Conservation (phyloP, 2,113 vertebrate genomes). For the Catagonus wagneri region DNA sequence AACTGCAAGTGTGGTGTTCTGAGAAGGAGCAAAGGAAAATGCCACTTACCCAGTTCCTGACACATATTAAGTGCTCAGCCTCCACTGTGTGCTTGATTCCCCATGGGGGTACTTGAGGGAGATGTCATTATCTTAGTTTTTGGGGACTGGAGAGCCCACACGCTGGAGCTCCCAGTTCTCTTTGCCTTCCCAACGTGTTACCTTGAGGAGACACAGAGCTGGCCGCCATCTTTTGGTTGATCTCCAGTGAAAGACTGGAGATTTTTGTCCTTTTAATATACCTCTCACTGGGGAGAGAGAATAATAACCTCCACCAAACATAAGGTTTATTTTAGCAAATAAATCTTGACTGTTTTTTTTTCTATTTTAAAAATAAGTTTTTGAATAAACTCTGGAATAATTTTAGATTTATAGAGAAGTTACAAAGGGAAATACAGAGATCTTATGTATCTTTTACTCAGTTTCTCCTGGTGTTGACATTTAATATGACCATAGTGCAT, state of each 20-base stretch:
- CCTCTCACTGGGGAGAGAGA: neutral
- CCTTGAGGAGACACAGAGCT: neutral
- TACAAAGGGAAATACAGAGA: neutral
- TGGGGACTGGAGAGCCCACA: neutral
- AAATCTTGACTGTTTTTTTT: neutral
- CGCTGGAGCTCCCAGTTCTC: neutral
- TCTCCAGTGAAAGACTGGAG: neutral
- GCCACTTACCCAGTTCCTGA: neutral
- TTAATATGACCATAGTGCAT: neutral
- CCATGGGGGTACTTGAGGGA: neutral
- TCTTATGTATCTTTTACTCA: neutral
- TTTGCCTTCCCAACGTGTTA: neutral
- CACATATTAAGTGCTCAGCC: rapidly evolving
- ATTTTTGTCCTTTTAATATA: neutral
- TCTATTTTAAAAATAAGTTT: neutral
- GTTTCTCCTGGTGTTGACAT: neutral
- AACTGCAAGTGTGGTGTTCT: neutral
- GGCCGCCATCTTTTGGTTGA: neutral
- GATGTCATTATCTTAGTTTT: neutral
- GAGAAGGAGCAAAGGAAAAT: neutral
- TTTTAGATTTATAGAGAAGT: conserved; percentile 22
- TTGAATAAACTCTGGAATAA: conserved; percentile 12
- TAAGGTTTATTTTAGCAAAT: neutral
- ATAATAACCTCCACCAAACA: neutral
- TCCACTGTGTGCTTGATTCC: neutral